phyloP scores from a whole-genome alignment of 2,113 vertebrate genomes.

The Anoura caudifer region DNA sequence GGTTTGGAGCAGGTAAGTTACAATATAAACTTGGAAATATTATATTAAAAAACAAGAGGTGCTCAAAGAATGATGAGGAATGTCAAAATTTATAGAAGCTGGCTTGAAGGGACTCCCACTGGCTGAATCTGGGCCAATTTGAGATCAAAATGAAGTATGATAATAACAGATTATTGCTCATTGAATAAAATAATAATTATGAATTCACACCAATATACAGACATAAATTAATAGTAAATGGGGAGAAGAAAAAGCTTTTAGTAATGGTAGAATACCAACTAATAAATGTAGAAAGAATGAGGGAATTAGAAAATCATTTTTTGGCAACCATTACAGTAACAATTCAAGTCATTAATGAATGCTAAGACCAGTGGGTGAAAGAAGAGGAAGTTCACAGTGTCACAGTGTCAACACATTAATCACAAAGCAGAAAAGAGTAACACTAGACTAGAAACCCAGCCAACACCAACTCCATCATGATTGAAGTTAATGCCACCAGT shows the following conservation, averaged over 20 bases:
- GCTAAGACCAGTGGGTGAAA: not conserved
- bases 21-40: not conserved
- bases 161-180: not conserved
- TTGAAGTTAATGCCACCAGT: not conserved
- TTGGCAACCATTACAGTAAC: not conserved
- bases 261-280: not conserved
- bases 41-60: not conserved
- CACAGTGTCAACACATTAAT: not conserved
- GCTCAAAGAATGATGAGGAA: not conserved
- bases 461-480: not conserved
- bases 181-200: not conserved
- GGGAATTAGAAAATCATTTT: not conserved
- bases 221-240: not conserved
- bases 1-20: not conserved
- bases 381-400: not conserved
- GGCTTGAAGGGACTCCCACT: not conserved
- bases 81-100: not conserved
- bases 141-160: constrained; percentile 1
- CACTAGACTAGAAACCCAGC: not conserved
- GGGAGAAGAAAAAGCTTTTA: not conserved
- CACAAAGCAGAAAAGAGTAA: not conserved
- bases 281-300: not conserved
- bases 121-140: not conserved
- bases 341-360: not conserved
- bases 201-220: not conserved